A percentile compares a stretch with the other conserved stretches of the same genome.
Conservation (phyloP, 1,140 invertebrate genomes). For the Eufriesea mexicana region DNA sequence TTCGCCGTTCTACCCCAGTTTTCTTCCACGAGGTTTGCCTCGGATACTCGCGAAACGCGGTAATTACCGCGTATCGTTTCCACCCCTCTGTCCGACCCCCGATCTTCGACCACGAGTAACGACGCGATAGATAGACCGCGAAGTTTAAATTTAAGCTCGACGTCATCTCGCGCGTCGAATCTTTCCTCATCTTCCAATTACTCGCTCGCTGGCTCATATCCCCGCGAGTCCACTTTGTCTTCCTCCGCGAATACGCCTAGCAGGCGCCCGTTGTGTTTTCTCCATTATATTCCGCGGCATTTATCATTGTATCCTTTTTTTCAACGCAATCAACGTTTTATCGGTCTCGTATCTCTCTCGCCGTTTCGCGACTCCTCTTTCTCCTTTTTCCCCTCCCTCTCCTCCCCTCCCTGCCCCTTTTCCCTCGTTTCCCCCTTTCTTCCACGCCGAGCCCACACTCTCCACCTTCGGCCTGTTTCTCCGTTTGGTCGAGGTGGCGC, state of each 20-base stretch:
- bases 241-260: conserved; percentile 25
- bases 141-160: conserved; percentile 9
- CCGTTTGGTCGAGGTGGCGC: neutral
- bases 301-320: conserved; percentile 64
- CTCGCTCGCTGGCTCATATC: conserved; percentile 24
- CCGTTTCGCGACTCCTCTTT: conserved; percentile 2
- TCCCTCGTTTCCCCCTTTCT: neutral
- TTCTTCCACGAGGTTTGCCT: neutral
- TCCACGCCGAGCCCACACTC: neutral
- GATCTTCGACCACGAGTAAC: too few species aligned
- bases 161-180: neutral
- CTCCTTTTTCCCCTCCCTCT: conserved; percentile 42
- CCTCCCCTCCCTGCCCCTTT: neutral
- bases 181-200: conserved; percentile 33
- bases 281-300: conserved; percentile 53
- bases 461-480: neutral
- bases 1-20: neutral
- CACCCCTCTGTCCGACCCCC: too few species aligned
- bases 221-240: conserved; percentile 38
- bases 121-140: neutral
- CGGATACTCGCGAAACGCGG: neutral
- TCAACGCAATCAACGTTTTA: conserved; percentile 67
- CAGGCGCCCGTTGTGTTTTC: conserved; percentile 30
- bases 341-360: conserved; percentile 64
- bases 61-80: too few species aligned